Evolutionary conservation across 1,140 invertebrate species (phyloP), one percentile per base, ranked within the genome.

Genomic region (Pinna nobilis): DNA sequence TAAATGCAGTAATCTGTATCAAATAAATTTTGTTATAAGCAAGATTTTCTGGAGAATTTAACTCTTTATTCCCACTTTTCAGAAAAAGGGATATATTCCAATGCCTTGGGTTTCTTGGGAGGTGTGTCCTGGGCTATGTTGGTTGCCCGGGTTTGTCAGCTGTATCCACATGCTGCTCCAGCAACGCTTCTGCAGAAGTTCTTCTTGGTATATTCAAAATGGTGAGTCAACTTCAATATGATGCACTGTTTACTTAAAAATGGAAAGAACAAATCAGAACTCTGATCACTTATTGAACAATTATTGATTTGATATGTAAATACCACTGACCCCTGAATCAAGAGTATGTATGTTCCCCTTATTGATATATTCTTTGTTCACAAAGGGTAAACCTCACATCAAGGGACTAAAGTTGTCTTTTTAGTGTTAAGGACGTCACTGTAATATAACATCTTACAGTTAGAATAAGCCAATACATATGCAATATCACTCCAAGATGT

Each of bases 51-150:
- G 41, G 7, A 44, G 63, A 28, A 60, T 32, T 50, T 30, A 18
- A 20, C 41, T 18, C 23, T 44, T 55, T n/a, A 50, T 20, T 20
- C 0, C 35, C 65, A 37, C 59, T 28, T 79, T 80, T 23, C 78
- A 89, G 86, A 85, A 65, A 95, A 97, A 90, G 97, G 98, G 44
- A 97, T 99, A 69, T 99, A 99, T 90, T 99, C 97, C 53, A 99
- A 99, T 91, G 95, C 95, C 0, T 90, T 99, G 74, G 98, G 98
- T 25, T 99, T 98, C 87, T 92, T 99, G 55, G 98, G 98, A 63
- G 98, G 98, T 70, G 97, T 99, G 30, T 98, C 97, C 0, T 99
- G 98, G 98, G 98, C 98, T 28, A 99, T 99, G 95, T 88, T 99
- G 33, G 97, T 99, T 0, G 98, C 98, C 0, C 91, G 98, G 78